phyloP scores from a whole-genome alignment of 2,797 vertebrate genomes.

The Adelosebastes latens region DNA sequence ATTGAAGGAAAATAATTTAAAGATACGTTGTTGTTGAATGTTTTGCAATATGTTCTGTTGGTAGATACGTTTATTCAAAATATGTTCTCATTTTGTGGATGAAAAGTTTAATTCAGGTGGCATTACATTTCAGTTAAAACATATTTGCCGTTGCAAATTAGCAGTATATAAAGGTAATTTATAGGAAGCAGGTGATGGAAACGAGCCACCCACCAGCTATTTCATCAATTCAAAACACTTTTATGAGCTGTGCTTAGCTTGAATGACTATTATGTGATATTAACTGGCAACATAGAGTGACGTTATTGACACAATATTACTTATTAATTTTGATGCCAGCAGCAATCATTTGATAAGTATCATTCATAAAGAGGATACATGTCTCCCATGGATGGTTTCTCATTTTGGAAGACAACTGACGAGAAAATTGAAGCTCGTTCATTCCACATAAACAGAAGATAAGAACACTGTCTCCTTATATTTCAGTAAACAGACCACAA shows the following conservation, averaged over 20 bases:
- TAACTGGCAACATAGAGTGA: neutral
- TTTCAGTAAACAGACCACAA: conserved; percentile 7
- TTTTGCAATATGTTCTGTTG: neutral
- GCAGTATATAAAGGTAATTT: neutral
- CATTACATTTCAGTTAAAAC: neutral
- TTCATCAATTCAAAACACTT: neutral
- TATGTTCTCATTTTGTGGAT: neutral
- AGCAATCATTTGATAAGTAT: conserved; percentile 21
- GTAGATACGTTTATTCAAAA: neutral
- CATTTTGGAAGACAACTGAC: conserved; percentile 1
- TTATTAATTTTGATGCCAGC: neutral
- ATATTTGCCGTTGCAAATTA: neutral
- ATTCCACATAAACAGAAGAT: neutral
- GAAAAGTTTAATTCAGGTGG: neutral
- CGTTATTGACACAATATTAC: neutral
- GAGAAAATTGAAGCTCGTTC: neutral
- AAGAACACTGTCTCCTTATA: neutral
- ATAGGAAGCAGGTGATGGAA: neutral
- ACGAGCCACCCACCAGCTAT: neutral
- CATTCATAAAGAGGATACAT: conserved; percentile 6
- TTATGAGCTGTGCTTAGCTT: neutral
- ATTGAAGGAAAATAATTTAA: neutral
- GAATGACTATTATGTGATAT: neutral
- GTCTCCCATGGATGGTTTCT: conserved; percentile 8
- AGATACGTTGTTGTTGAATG: neutral